Conservation (phyloP, 1,140 invertebrate genomes). For the Cepaea nemoralis region DNA sequence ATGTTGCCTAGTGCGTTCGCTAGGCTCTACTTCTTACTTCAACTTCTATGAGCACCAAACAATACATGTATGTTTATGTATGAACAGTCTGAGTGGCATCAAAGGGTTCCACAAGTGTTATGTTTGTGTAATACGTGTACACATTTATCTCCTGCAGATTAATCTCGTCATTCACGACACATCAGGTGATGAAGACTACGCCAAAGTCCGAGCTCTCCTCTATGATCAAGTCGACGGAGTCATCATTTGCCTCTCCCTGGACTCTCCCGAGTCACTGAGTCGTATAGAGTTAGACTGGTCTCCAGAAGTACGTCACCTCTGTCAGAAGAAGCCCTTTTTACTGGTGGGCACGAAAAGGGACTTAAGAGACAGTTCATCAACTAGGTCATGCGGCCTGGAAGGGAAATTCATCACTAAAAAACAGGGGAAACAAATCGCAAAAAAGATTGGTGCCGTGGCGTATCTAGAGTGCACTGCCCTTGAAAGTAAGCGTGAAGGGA, state of each 20-base stretch:
- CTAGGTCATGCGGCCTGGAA: not conserved
- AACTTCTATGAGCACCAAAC: too few species aligned
- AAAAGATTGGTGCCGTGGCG: not conserved
- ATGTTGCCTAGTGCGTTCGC: too few species aligned
- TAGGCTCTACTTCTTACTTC: too few species aligned
- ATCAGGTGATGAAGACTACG: not conserved
- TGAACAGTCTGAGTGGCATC: too few species aligned
- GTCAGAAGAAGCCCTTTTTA: not conserved
- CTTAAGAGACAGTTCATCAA: not conserved
- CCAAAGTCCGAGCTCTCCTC: not conserved
- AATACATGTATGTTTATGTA: too few species aligned
- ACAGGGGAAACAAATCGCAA: conserved; percentile 8
- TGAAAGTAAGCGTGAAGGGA: not conserved
- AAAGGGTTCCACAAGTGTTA: too few species aligned
- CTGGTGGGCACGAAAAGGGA: conserved; percentile 5
- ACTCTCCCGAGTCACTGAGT: not conserved
- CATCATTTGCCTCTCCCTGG: not conserved
- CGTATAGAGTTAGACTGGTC: not conserved
- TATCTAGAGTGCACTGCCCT: conserved; percentile 18
- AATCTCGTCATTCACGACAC: not conserved
- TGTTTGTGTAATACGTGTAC: too few species aligned
- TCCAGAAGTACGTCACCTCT: conserved; percentile 6
- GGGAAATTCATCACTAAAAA: not conserved
- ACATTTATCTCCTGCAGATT: not conserved
- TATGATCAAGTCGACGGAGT: not conserved